Conservation (phyloP, 2,797 vertebrate species). For the Cheirogaleus major region DNA sequence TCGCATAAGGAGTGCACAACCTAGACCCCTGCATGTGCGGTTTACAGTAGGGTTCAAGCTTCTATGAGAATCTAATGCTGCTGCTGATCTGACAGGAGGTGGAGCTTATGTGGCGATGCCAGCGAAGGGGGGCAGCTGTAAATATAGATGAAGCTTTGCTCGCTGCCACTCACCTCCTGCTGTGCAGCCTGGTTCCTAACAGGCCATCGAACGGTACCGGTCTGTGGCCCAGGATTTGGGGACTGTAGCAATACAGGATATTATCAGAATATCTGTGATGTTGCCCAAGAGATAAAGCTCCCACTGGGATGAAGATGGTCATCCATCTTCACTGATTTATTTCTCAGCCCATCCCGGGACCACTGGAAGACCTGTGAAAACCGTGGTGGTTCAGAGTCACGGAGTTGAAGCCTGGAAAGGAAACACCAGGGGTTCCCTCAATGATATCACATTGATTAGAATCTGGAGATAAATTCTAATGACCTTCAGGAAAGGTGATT, state of each 20-base stretch:
- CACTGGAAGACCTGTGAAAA: neutral
- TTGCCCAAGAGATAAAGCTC: neutral
- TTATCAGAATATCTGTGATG: neutral
- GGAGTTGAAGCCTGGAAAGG: neutral
- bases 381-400: neutral
- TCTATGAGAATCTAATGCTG: no score
- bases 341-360: neutral
- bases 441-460: neutral
- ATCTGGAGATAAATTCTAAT: neutral
- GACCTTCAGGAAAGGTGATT: neutral
- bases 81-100: no score
- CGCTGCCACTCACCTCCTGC: no score
- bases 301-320: neutral
- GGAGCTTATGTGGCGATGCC: no score
- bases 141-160: no score
- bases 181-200: no score
- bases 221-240: no score
- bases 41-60: no score
- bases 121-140: no score
- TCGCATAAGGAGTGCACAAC: no score
- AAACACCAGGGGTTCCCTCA: neutral
- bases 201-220: no score
- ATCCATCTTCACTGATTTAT: neutral
- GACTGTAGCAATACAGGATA: neutral
- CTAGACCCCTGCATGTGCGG: no score